Evolutionary conservation across 2,113 vertebrate species (phyloP).

Genomic region (Sclerurus mexicanus): DNA sequence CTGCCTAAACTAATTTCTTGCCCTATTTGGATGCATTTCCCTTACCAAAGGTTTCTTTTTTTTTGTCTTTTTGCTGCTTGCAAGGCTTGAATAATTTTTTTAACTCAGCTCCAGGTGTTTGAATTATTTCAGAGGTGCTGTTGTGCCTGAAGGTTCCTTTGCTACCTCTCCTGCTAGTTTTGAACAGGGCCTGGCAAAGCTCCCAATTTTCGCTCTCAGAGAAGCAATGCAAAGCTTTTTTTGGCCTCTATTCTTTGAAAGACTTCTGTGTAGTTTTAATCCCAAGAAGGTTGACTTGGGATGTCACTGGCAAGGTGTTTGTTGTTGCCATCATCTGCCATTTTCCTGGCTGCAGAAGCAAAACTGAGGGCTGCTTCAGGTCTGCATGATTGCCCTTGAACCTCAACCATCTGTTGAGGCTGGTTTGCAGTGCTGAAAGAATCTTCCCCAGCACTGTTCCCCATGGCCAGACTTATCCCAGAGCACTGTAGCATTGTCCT

Average conservation of each 20-base stretch:
- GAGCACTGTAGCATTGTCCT: rapidly evolving
- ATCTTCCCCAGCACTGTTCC: background rate
- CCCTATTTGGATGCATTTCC: background rate
- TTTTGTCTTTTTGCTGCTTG: background rate
- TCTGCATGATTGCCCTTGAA: background rate
- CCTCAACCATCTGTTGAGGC: background rate
- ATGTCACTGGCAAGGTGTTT: background rate
- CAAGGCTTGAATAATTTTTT: background rate
- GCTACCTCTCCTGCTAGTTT: background rate
- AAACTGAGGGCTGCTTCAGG: background rate
- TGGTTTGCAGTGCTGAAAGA: background rate
- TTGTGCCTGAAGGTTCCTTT: background rate
- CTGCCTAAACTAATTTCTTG: background rate
- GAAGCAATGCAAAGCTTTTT: background rate
- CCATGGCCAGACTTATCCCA: background rate
- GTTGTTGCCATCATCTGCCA: background rate
- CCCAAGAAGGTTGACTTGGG: background rate
- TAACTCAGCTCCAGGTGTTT: background rate
- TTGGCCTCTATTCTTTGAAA: background rate
- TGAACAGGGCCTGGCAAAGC: background rate
- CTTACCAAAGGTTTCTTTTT: background rate
- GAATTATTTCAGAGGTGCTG: background rate
- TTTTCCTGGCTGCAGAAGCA: background rate
- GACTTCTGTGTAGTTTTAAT: background rate
- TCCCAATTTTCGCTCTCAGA: background rate